Evolutionary conservation across 2,113 vertebrate species (phyloP).

Genomic region (Cichladusa arquata): DNA sequence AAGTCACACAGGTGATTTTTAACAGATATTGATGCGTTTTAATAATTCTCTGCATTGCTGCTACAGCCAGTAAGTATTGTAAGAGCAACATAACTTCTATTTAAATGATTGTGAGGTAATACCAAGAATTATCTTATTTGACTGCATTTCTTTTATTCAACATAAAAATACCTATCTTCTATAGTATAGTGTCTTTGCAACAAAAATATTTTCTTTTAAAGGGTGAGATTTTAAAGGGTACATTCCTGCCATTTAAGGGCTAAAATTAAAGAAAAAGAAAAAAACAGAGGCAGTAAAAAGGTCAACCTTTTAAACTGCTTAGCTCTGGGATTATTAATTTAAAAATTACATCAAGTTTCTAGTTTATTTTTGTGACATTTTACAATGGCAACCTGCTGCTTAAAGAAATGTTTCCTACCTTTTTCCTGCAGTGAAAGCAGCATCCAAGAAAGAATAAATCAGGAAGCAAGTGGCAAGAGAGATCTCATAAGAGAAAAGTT

Average conservation of each 20-base stretch:
- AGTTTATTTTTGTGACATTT: not conserved
- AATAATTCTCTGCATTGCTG: not conserved
- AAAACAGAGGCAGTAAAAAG: not conserved
- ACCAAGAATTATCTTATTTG: not conserved
- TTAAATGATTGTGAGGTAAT: not conserved
- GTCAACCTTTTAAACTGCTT: not conserved
- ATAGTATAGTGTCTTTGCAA: not conserved
- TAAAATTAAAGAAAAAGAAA: not conserved
- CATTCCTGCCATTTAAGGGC: not conserved
- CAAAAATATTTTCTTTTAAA: not conserved
- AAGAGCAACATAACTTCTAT: not conserved
- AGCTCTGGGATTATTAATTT: not conserved
- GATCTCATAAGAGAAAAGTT: not conserved
- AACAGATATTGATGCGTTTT: not conserved
- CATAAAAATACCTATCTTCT: not conserved
- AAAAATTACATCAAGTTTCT: not conserved
- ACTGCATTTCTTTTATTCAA: not conserved
- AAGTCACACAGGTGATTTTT: slow-evolving; percentile 27
- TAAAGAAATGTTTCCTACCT: not conserved
- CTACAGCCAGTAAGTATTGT: not conserved
- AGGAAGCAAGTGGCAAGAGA: not conserved
- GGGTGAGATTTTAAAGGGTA: not conserved
- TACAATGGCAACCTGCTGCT: not conserved
- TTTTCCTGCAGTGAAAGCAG: not conserved
- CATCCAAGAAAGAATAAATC: not conserved